Conservation (phyloP, 2,888 invertebrate genomes). For the Graphium colonna region DNA sequence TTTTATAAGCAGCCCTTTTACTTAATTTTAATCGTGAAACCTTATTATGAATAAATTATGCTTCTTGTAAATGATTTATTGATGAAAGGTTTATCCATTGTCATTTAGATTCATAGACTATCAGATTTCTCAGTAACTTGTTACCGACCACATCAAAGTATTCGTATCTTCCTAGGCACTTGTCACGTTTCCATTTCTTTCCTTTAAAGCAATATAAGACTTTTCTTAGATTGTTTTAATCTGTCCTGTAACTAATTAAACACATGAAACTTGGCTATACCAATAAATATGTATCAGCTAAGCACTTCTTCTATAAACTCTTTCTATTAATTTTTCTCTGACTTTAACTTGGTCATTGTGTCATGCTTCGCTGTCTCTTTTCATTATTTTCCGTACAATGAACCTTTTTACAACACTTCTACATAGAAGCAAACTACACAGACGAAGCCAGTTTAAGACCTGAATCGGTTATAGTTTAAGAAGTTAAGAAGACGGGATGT, state of each 20-base stretch:
- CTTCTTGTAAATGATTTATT: constrained; percentile 7
- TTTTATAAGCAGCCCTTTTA: constrained; percentile 10
- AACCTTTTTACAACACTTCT: constrained; percentile 45
- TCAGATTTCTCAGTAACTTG: constrained; percentile 7
- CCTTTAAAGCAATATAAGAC: constrained; percentile 13
- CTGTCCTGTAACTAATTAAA: constrained; percentile 32
- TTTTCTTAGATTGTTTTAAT: constrained; percentile 16
- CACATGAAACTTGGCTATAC: constrained; percentile 28
- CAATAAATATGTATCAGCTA: constrained; percentile 27
- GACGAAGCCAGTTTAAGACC: constrained; percentile 31
- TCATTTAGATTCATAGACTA: constrained; percentile 14
- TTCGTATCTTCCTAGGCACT: constrained; percentile 9
- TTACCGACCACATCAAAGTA: constrained; percentile 8
- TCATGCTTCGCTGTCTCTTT: constrained; percentile 54
- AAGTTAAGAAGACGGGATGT: not conserved
- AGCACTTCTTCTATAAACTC: constrained; percentile 29
- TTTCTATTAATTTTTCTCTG: constrained; percentile 31
- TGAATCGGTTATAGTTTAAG: not conserved
- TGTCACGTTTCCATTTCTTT: constrained; percentile 15
- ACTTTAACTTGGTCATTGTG: constrained; percentile 44
- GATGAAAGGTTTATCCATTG: constrained; percentile 3
- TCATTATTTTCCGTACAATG: constrained; percentile 35
- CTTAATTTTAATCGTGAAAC: constrained; percentile 5
- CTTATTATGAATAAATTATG: constrained; percentile 14
- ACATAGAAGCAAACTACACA: constrained; percentile 45